A percentile compares a stretch with the other conserved stretches of the same genome.
phyloP scores from a whole-genome alignment of 2,113 vertebrate genomes.

The Cettia cetti region DNA sequence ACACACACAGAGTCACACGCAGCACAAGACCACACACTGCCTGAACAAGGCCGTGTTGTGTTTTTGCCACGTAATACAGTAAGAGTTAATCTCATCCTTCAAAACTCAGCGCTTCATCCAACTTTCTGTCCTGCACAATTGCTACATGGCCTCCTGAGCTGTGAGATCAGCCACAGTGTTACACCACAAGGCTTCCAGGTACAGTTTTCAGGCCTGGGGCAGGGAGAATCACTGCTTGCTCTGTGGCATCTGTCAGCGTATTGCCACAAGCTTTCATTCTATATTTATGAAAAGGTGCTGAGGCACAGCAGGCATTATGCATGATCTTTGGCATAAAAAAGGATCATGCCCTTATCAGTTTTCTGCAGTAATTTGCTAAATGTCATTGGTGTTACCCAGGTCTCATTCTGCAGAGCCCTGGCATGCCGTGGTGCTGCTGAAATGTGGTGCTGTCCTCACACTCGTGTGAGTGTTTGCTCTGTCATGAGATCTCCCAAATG shows the following conservation, averaged over 20 bases:
- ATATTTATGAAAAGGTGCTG: constrained; percentile 29
- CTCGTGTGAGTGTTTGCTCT: neutral
- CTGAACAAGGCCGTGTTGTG: rapidly evolving
- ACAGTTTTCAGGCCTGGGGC: neutral
- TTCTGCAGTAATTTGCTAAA: constrained; percentile 30
- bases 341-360: constrained; percentile 49
- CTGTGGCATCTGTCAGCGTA: constrained; percentile 16
- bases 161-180: neutral
- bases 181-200: neutral
- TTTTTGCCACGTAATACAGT: rapidly evolving
- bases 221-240: neutral
- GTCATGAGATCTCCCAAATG: neutral
- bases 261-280: constrained; percentile 1
- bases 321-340: constrained; percentile 20
- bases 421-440: neutral
- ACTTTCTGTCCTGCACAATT: neutral
- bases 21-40: neutral
- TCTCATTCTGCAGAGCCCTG: constrained; percentile 6
- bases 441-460: neutral
- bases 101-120: neutral
- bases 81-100: neutral
- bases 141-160: neutral
- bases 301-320: constrained; percentile 13
- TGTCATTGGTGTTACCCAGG: constrained; percentile 10
- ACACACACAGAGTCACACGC: neutral